Evolutionary conservation across 2,888 invertebrate genomes (phyloP).

Genomic region (Stomorhina lunata): DNA sequence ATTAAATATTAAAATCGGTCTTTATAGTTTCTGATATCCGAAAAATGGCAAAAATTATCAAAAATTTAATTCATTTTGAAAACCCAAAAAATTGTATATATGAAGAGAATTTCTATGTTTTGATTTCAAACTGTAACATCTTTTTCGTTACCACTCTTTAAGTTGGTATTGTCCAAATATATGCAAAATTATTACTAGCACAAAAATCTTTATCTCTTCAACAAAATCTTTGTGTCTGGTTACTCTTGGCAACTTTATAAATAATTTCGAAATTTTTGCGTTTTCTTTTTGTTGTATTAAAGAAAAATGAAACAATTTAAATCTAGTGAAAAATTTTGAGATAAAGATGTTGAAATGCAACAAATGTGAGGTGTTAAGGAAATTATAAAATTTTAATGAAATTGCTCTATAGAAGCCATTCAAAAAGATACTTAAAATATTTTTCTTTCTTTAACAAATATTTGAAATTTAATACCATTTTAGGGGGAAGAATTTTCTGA

Average conservation of each 20-base stretch:
- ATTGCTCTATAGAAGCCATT: not conserved
- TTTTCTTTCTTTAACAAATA: not conserved
- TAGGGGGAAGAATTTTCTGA: too few species aligned
- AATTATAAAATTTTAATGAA: not conserved
- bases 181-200: slow-evolving; percentile 47
- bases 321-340: not conserved
- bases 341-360: too few species aligned
- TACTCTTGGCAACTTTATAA: not conserved
- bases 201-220: slow-evolving; percentile 10
- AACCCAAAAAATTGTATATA: too few species aligned
- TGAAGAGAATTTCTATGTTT: too few species aligned
- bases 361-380: not conserved
- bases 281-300: not conserved
- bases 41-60: too few species aligned
- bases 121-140: too few species aligned
- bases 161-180: slow-evolving; percentile 16
- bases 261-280: not conserved
- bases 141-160: not conserved
- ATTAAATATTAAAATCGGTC: too few species aligned
- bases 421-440: too few species aligned
- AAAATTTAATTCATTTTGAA: too few species aligned
- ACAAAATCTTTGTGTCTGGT: slow-evolving; percentile 22
- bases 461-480: not conserved
- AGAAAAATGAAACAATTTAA: not conserved
- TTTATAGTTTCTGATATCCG: too few species aligned